A percentile compares a stretch with the other conserved stretches of the same genome.
phyloP scores from a whole-genome alignment of 2,888 invertebrate genomes.

The Megaustenia siamemsis region DNA sequence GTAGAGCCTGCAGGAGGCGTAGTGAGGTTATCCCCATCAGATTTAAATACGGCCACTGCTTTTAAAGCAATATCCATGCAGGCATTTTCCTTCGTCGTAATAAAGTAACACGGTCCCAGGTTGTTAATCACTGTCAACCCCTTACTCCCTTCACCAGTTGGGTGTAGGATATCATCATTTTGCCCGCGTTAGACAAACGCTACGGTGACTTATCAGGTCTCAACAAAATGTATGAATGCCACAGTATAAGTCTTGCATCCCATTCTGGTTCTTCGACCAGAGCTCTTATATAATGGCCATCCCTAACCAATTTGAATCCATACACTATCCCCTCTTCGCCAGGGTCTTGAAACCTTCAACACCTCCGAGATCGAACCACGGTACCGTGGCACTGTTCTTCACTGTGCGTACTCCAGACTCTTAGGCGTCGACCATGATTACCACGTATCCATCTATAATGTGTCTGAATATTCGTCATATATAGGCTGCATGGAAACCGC shows the following conservation, averaged over 20 bases:
- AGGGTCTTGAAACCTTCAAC: not conserved
- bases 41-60: too few species aligned
- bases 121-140: not conserved
- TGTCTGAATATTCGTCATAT: not conserved
- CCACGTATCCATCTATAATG: not conserved
- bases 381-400: not conserved
- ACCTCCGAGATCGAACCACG: not conserved
- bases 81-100: not conserved
- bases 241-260: not conserved
- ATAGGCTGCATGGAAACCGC: not conserved
- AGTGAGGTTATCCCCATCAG: not conserved
- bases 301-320: not conserved
- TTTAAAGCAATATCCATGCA: too few species aligned
- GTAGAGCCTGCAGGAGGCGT: too few species aligned
- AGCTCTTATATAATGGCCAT: not conserved
- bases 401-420: not conserved
- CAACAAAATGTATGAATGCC: not conserved
- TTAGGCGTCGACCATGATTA: not conserved
- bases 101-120: not conserved
- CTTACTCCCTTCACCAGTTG: not conserved
- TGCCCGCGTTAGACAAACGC: not conserved
- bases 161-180: not conserved
- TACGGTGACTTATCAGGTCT: not conserved
- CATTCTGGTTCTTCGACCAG: not conserved
- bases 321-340: too few species aligned